Percentiles rank a stretch among this genome's conserved stretches.
Conservation (phyloP, 2,113 vertebrate species). For the Bucco capensis region DNA sequence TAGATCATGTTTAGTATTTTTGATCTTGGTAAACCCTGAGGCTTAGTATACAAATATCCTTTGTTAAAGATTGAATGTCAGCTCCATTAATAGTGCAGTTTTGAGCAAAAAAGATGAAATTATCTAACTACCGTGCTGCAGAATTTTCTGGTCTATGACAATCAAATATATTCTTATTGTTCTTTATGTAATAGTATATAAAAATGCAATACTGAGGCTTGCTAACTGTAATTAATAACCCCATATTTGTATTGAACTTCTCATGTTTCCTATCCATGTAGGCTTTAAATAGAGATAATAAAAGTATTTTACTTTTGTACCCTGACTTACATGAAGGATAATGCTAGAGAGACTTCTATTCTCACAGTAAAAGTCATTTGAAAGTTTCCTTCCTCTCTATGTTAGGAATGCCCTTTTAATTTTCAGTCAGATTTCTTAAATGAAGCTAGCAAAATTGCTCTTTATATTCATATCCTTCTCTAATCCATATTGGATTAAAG, state of each 20-base stretch:
- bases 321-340: neutral
- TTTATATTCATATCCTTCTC: fast-evolving
- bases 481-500: neutral
- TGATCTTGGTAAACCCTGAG: constrained; percentile 36
- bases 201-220: constrained; percentile 2
- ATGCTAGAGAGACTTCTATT: neutral
- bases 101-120: constrained; percentile 27
- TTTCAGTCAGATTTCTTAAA: neutral
- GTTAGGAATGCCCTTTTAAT: neutral
- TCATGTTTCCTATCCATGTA: neutral
- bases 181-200: constrained; percentile 10
- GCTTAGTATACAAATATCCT: constrained; percentile 38
- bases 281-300: neutral
- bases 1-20: constrained; percentile 8
- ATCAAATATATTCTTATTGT: no score
- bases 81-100: constrained; percentile 37
- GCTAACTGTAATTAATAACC: neutral
- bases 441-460: neutral
- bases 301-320: neutral
- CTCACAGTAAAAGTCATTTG: neutral
- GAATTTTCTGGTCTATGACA: constrained; percentile 23
- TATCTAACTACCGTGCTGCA: neutral
- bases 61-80: constrained; percentile 55
- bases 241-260: neutral
- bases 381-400: neutral